Base-by-base conservation (phyloP, 92 coral and sea anemone species). In the Zoanthus solanderi region DNA sequence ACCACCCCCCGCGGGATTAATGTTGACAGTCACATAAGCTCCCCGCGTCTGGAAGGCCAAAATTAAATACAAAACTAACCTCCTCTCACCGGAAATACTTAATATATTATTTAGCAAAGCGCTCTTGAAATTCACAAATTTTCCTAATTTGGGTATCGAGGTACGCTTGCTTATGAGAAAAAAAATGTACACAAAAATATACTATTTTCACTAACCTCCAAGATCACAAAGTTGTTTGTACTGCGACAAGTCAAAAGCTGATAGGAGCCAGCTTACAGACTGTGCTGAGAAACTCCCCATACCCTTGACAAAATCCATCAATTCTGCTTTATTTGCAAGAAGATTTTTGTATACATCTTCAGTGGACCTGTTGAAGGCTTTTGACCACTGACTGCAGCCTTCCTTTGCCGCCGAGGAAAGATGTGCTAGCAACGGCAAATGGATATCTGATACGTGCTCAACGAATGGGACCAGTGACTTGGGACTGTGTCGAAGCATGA, bases 311-410 rank as follows among this genome's bases (percentile, higher is more conserved):
- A 87, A 90, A 1, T 75, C 81, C 34, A 84, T 23, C 16, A 75
- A 84, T 18, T 60, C 89, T 76, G 88, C 79, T 58, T 90, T 80
- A 15, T 84, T 76, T 15, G 46, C 78, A 8, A 66, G 72, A 3
- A 65, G 68, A 10, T 77, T 82, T 72, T 92, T 92, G 77, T 85
- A 94, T 4, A 94, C 46, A n/a, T 94, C 97, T 17, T 78, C 91
- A 5, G 92, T 76, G 1, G 93, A 76, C 42, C 77, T 65, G 17
- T 89, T 85, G 68, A 94, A 94, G 4, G 97, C 84, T 10, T 85
- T 90, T 75, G 79, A 10, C 97, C 97, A 94, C 88, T 92, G 97
- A 67, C 75, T 92, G 37, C 86, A 73, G 11, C 97, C 96, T 3
- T 94, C 96, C 7, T 73, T 88, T 9, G 92, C 92, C 14, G 95